These are phyloP conservation scores for Dreissena rostriformis DNA, from an alignment of 1,140 invertebrate species.

Conservation along the genomic window DNA sequence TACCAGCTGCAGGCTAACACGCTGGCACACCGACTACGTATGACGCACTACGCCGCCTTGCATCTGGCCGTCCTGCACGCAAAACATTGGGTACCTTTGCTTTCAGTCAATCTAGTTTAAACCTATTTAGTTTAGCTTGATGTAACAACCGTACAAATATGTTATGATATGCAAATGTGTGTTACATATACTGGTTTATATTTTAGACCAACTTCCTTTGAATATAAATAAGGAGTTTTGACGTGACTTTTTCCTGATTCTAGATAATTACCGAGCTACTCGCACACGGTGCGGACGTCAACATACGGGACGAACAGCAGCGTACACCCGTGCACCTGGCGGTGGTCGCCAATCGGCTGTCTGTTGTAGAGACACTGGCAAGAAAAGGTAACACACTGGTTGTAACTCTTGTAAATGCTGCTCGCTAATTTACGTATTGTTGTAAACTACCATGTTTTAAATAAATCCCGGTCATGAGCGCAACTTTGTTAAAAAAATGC, in stretches of 20 bases:
- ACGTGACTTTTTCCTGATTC: too few species aligned
- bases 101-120: not conserved
- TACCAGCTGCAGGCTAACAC: slow-evolving; percentile 18
- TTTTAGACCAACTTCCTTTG: too few species aligned
- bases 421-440: not conserved
- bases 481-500: not conserved
- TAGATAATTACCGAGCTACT: too few species aligned
- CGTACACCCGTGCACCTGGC: slow-evolving; percentile 29
- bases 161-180: too few species aligned
- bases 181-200: too few species aligned
- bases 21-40: slow-evolving; percentile 26
- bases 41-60: not conserved
- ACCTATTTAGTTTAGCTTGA: too few species aligned
- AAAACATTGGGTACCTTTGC: slow-evolving; percentile 10
- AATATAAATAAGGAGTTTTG: too few species aligned
- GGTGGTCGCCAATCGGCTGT: slow-evolving; percentile 1
- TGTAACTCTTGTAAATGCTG: not conserved
- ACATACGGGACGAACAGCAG: slow-evolving; percentile 25
- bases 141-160: not conserved
- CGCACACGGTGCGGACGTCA: slow-evolving; percentile 17
- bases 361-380: slow-evolving; percentile 18
- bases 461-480: not conserved
- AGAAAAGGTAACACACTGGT: not conserved
- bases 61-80: slow-evolving; percentile 30
- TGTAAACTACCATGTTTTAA: not conserved